Evolutionary conservation across 2,888 invertebrate genomes (phyloP), one percentile per base, ranked within the genome.

Genomic region (Drosophila nr. perissopoda): DNA sequence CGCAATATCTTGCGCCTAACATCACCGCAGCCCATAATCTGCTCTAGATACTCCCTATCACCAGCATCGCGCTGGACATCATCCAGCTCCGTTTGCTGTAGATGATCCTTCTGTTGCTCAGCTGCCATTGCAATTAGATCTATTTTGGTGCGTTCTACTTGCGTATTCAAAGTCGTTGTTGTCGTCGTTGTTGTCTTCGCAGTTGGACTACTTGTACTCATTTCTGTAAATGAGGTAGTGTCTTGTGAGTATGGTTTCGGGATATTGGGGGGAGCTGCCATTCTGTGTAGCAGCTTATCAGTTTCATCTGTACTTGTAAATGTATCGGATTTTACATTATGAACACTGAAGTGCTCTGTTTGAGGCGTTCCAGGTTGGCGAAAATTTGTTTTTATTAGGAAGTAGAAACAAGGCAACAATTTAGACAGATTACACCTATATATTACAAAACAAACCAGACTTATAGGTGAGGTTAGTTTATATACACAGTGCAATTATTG

Each of bases 1-100:
- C 94, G 91, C 90, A 93, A 93, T 57, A 95, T 93, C 88, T 94
- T 94, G 18, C 94, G 94, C 91, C 94, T 94, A 13, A 95, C 95
- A 90, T 95, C 95, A 36, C 94, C 94, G 54, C 94, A 94, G 66
- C 86, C 83, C 83, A 89, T 89, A 36, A 90, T 85, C 62, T 88
- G 72, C 48, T 87, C 87, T 74, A 92, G 74, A 63, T 89, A 88
- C 54, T 88, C 83, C 67, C 90, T 88, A 88, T 88, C 91, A 66
- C 83, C 88, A 49, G 83, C 67, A 58, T 68, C 70, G 13, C 56
- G 77, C 56, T 70, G 62, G 13, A 10, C 52, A 31, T 70, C 49
- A 53, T 77, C 66, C 34, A 63, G 38, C 48, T 76, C 62, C 42
- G 52, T 18, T n/a, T 59, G 49, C 59, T 66, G 13, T n/a, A 36